Evolutionary conservation across 2,113 vertebrate genomes (phyloP).

Genomic region (Rhizomys pruinosus): DNA sequence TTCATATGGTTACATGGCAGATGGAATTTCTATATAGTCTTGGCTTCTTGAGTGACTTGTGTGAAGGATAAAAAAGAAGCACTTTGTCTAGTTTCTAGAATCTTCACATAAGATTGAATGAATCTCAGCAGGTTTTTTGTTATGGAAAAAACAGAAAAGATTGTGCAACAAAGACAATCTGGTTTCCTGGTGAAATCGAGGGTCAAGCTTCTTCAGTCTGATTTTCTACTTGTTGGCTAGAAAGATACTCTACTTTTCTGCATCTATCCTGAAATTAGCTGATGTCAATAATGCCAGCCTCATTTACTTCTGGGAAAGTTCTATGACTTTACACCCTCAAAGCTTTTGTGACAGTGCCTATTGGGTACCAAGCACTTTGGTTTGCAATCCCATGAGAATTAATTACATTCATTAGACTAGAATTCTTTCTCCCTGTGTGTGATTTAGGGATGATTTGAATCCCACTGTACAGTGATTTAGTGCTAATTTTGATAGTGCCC

Average conservation of each 20-base stretch:
- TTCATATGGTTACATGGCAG: constrained; percentile 86
- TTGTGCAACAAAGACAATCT: constrained; percentile 64
- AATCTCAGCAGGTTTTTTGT: constrained; percentile 71
- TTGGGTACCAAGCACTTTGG: background rate
- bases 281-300: background rate
- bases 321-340: background rate
- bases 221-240: background rate
- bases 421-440: constrained; percentile 52
- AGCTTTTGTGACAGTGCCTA: background rate
- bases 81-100: constrained; percentile 19
- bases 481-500: constrained; percentile 70
- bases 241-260: background rate
- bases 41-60: constrained; percentile 70
- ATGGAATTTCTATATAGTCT: constrained; percentile 82
- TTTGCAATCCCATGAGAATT: background rate
- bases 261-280: background rate
- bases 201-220: background rate
- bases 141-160: constrained; percentile 53
- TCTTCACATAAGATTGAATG: constrained; percentile 57
- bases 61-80: background rate
- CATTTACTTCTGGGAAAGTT: background rate
- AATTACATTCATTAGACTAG: background rate
- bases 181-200: background rate
- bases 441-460: constrained; percentile 68
- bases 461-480: constrained; percentile 68